Percentiles rank a stretch among this genome's conserved stretches.
phyloP scores from a whole-genome alignment of 1,140 invertebrate genomes.

The Cydia fagiglandana region DNA sequence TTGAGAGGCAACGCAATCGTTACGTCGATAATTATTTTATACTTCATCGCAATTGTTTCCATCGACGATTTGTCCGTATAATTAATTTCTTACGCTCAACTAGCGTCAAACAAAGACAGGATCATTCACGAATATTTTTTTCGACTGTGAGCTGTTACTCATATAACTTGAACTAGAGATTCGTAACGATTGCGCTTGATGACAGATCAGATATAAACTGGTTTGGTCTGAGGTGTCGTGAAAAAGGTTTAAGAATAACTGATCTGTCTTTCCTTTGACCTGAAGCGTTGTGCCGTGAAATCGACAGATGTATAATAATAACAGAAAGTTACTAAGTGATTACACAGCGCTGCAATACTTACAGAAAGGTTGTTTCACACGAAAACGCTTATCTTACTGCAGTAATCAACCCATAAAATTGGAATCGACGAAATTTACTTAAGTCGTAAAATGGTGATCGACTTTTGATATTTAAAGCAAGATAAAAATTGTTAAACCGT shows the following conservation, averaged over 20 bases:
- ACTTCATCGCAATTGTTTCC: constrained; percentile 35
- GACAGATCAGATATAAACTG: background rate
- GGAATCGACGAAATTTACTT: background rate
- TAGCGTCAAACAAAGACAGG: constrained; percentile 48
- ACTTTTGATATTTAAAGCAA: background rate
- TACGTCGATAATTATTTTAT: constrained; percentile 43
- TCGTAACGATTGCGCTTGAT: background rate
- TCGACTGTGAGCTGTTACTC: background rate
- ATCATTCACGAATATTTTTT: constrained; percentile 2
- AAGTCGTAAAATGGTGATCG: background rate
- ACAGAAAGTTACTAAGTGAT: constrained; percentile 43
- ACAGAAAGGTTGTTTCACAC: background rate
- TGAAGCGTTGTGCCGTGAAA: constrained; percentile 49
- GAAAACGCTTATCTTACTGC: background rate
- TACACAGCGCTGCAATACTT: constrained; percentile 12
- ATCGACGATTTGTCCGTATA: constrained; percentile 44
- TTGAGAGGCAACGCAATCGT: constrained; percentile 24
- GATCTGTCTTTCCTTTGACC: constrained; percentile 39
- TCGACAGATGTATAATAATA: constrained; percentile 58
- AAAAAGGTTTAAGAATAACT: background rate
- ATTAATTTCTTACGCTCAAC: constrained; percentile 56
- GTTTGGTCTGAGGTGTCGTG: background rate
- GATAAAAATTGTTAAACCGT: background rate
- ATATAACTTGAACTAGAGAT: background rate
- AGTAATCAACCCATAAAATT: background rate